A percentile compares a stretch with the other conserved stretches of the same genome.
Evolutionary conservation across 2,113 vertebrate genomes (phyloP).

Genomic region (Ictalurus furcatus): DNA sequence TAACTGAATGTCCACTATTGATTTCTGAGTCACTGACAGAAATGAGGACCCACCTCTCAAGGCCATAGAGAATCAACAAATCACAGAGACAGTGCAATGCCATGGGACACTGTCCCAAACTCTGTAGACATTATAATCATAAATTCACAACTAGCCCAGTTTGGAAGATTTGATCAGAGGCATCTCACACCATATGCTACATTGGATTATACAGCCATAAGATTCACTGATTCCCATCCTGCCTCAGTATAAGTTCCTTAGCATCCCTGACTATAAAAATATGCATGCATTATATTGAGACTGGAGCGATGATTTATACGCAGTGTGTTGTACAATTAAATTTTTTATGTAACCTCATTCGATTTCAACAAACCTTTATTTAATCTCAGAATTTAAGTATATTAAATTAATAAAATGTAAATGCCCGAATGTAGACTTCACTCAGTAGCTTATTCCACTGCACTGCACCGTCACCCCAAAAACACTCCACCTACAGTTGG

Average conservation of each 20-base stretch:
- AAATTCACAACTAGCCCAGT: background rate
- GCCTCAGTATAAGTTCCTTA: background rate
- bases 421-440: background rate
- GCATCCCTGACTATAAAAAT: background rate
- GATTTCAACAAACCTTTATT: background rate
- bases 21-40: background rate
- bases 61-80: background rate
- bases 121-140: constrained; percentile 2
- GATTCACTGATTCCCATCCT: background rate
- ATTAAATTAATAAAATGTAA: background rate
- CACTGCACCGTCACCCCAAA: background rate
- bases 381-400: background rate
- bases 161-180: constrained; percentile 32
- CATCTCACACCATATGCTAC: constrained; percentile 38
- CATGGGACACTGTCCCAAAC: background rate
- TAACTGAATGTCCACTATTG: background rate
- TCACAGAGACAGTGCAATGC: background rate
- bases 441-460: background rate
- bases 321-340: background rate
- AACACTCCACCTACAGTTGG: constrained; percentile 33
- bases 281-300: background rate
- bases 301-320: background rate
- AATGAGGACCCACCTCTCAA: background rate
- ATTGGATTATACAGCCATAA: constrained; percentile 19
- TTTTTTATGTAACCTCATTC: background rate